These are phyloP conservation scores for Poecilobothrus nobilitatus DNA, from an alignment of 2,888 invertebrate species.

Conservation along the genomic window DNA sequence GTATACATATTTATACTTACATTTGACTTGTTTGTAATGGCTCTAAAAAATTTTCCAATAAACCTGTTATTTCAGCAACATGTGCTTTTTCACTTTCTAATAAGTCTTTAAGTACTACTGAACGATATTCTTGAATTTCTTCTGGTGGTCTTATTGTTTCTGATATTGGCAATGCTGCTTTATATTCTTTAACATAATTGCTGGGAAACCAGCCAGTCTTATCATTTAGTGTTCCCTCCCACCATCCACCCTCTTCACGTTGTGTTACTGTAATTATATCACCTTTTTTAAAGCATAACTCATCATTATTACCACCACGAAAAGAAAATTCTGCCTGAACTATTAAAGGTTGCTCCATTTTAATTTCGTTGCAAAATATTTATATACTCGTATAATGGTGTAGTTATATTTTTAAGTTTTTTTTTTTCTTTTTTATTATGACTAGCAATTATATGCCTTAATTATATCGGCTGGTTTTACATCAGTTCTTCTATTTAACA, in stretches of 20 bases:
- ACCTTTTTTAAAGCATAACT: constrained; percentile 90
- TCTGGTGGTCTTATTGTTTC: constrained; percentile 58
- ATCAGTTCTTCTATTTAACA: not conserved
- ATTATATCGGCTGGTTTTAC: not conserved
- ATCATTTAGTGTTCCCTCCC: constrained; percentile 94
- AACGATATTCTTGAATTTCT: constrained; percentile 68
- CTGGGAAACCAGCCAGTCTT: constrained; percentile 98
- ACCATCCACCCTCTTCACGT: constrained; percentile 95
- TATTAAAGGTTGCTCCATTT: constrained; percentile 46
- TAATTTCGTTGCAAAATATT: constrained; percentile 7
- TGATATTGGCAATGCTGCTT: constrained; percentile 49
- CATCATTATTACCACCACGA: constrained; percentile 95
- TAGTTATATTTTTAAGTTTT: not conserved
- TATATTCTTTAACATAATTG: constrained; percentile 90
- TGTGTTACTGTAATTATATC: constrained; percentile 96
- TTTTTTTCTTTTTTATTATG: not conserved
- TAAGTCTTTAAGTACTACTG: constrained; percentile 79
- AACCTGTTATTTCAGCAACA: constrained; percentile 78
- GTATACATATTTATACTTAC: constrained; percentile 53
- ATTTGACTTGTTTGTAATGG: constrained; percentile 80
- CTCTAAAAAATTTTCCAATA: constrained; percentile 75
- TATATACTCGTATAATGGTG: too few relatives aligned
- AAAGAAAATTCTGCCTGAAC: constrained; percentile 91
- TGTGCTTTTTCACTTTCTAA: constrained; percentile 88
- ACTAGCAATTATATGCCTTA: not conserved